A percentile compares a stretch with the other conserved stretches of the same genome.
Conservation (phyloP, 30 jellyfish, hydroid and myxozoan genomes). For the Aurelia coerulea region DNA sequence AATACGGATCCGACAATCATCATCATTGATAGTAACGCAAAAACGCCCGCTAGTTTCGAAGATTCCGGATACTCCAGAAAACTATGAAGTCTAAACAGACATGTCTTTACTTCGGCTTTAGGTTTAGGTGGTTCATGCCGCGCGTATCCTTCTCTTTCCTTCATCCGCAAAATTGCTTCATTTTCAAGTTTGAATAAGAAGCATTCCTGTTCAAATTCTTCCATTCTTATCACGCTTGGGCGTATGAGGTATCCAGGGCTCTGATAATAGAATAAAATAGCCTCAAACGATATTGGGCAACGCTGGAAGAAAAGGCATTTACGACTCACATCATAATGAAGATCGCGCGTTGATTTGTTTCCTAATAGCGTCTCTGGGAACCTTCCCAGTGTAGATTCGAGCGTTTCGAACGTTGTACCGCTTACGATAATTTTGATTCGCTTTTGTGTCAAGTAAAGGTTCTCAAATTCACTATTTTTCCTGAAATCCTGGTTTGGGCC, state of each 20-base stretch:
- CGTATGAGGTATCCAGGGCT: slow-evolving; percentile 83
- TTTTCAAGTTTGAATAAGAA: slow-evolving; percentile 66
- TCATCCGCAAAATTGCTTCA: slow-evolving; percentile 64
- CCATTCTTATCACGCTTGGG: slow-evolving; percentile 74
- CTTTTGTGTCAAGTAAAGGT: not conserved
- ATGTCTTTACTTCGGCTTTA: not conserved
- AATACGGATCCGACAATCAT: slow-evolving; percentile 73
- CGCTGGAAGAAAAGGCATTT: slow-evolving; percentile 65
- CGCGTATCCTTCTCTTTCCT: slow-evolving; percentile 85
- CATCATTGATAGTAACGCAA: slow-evolving; percentile 65
- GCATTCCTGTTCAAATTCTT: slow-evolving; percentile 83
- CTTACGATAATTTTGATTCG: slow-evolving; percentile 76
- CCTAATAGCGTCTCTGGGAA: slow-evolving; percentile 94
- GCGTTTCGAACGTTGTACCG: slow-evolving; percentile 86
- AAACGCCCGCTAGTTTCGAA: slow-evolving; percentile 73
- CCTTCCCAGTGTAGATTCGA: slow-evolving; percentile 69
- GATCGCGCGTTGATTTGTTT: slow-evolving; percentile 51
- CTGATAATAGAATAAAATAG: slow-evolving; percentile 86
- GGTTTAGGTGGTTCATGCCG: slow-evolving; percentile 40
- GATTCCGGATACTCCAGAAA: slow-evolving; percentile 88
- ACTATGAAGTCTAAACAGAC: slow-evolving; percentile 4
- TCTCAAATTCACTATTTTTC: not conserved
- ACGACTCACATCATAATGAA: slow-evolving; percentile 21
- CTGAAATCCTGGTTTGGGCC: not conserved
- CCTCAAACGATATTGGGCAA: slow-evolving; percentile 86